Evolutionary conservation across 2,888 invertebrate genomes (phyloP), one percentile per base, ranked within the genome.

Genomic region (Stenurella melanura): DNA sequence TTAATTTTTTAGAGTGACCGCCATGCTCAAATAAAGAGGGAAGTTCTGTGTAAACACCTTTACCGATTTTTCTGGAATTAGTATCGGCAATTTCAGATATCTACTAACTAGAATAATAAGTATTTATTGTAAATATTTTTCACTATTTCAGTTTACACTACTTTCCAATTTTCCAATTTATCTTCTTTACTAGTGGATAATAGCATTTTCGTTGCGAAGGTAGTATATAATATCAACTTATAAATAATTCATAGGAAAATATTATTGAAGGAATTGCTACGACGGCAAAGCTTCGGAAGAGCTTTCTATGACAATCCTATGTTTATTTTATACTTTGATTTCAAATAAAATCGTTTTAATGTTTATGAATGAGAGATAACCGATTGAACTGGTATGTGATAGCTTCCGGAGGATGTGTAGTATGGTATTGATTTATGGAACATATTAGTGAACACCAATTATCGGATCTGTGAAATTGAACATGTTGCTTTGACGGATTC

Each of bases 291-390:
- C 42, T 42, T 42, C 0, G 10, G 58, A 19, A 58, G 17, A 58
- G 21, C 21, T 58, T 19, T 58, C 17, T 11, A 10, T 7, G 19
- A 3, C 12, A 58, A 19, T 58, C 19, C 19, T 3, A 19, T 58
- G 58, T 58, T 58, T 58, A 58, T 21, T 58, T 58, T 58, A 58
- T 58, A 58, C 21, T 21, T 12, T 58, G 21, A 58, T 58, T 58
- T 58, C 19, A 58, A 58, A 58, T 58, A 19, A 58, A 21, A 21
- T 58, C 21, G 19, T 21, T 58, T 19, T 12, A 12, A 58, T 58
- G 18, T 21, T 18, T 58, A 19, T 12, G 21, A 18, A 21, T 21
- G 58, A 58, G 17, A 15, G 42, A 42, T 42, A 42, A 42, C 42
- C 42, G 42, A 42, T 42, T 42, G 42, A 38, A 42, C 42, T 42